Conservation (phyloP, 2,797 vertebrate genomes). For the Coregonus ussuriensis region DNA sequence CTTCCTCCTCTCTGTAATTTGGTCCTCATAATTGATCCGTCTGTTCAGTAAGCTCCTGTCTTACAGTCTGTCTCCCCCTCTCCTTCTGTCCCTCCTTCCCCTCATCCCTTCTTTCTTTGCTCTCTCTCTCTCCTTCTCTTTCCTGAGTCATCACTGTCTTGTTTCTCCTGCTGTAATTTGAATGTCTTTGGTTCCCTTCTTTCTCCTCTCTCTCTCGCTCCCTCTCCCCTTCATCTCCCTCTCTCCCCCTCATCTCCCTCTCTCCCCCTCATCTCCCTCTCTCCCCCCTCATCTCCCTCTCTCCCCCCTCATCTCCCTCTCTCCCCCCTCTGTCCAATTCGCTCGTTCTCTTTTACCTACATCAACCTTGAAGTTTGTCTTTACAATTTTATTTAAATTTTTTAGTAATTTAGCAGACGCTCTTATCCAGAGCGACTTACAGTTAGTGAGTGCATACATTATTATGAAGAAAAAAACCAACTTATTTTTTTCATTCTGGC, state of each 20-base stretch:
- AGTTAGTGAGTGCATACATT: too few relatives aligned
- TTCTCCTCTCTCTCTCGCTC: neutral
- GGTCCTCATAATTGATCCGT: slow-evolving; percentile 71
- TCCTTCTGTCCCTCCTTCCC: slow-evolving; percentile 43
- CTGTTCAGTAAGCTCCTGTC: slow-evolving; percentile 64
- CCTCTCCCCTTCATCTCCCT: neutral
- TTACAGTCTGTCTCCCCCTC: slow-evolving; percentile 34
- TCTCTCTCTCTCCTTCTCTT: slow-evolving; percentile 23
- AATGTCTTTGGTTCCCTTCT: slow-evolving; percentile 56
- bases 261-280: neutral
- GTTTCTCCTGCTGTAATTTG: slow-evolving; percentile 65
- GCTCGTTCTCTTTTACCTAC: slow-evolving; percentile 56
- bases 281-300: neutral
- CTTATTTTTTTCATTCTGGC: too few relatives aligned
- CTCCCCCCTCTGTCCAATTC: slow-evolving; percentile 56
- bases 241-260: neutral
- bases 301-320: neutral
- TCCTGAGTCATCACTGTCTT: slow-evolving; percentile 55
- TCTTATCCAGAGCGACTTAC: too few relatives aligned
- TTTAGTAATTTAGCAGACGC: too few relatives aligned
- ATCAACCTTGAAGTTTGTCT: slow-evolving; percentile 55
- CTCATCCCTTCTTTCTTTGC: slow-evolving; percentile 15
- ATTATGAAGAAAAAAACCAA: too few relatives aligned
- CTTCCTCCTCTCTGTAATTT: slow-evolving; percentile 63
- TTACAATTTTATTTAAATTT: slow-evolving; percentile 4